A percentile compares a stretch with the other conserved stretches of the same genome.
phyloP scores from a whole-genome alignment of 2,113 vertebrate species.

The rabbit (Oryctolagus cuniculus) region DNA sequence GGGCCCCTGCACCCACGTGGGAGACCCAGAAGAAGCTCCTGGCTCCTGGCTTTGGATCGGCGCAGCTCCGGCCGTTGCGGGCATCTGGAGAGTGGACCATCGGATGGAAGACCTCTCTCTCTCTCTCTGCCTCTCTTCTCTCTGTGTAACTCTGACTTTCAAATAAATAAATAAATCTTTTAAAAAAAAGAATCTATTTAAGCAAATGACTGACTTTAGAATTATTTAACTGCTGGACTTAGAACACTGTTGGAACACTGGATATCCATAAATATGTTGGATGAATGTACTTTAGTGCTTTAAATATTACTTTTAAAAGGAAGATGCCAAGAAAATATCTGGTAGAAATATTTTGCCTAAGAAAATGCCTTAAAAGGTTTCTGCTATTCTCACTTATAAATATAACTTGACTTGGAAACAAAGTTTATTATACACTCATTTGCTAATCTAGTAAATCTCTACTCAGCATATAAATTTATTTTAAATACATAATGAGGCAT shows the following conservation, averaged over 20 bases:
- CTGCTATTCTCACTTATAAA: constrained; percentile 22
- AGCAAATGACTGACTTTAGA: constrained; percentile 34
- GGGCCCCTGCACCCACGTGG: too few relatives aligned
- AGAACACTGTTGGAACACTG: neutral
- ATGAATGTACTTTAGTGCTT: neutral
- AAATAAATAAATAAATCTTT: too few relatives aligned
- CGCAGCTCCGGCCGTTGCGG: too few relatives aligned
- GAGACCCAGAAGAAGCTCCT: too few relatives aligned
- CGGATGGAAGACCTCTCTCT: too few relatives aligned
- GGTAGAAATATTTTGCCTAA: constrained; percentile 37
- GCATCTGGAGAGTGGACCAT: too few relatives aligned
- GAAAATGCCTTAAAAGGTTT: constrained; percentile 11
- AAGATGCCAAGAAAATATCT: constrained; percentile 27
- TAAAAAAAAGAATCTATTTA: constrained; percentile 13
- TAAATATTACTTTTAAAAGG: constrained; percentile 53
- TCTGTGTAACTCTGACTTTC: too few relatives aligned
- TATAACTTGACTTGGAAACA: neutral
- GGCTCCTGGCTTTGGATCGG: too few relatives aligned
- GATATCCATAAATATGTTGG: neutral
- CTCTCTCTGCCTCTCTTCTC: too few relatives aligned
- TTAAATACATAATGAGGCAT: neutral
- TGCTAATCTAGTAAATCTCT: neutral
- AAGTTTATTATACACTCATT: constrained; percentile 9
- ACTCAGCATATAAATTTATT: constrained; percentile 21
- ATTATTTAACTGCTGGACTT: neutral